A percentile compares a stretch with the other conserved stretches of the same genome.
These are phyloP conservation scores for Chrosomus eos DNA, from an alignment of 2,797 vertebrate genomes.

Conservation along the genomic window DNA sequence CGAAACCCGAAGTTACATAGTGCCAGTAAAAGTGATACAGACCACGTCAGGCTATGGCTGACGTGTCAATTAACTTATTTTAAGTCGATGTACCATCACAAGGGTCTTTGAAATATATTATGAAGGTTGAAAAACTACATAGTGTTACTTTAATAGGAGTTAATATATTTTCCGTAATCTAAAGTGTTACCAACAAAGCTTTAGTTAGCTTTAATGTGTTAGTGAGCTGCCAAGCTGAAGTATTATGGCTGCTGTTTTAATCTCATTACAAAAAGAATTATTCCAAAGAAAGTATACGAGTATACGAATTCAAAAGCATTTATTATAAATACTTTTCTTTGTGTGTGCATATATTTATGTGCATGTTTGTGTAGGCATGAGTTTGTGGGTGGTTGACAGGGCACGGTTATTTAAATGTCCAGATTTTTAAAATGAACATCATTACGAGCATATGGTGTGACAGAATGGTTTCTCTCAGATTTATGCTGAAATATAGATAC, in stretches of 20 bases:
- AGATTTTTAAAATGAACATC: conserved; percentile 1
- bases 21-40: too few species aligned
- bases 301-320: conserved; percentile 18
- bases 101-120: too few species aligned
- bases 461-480: conserved; percentile 19
- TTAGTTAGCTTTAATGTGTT: conserved; percentile 35
- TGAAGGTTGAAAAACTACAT: too few species aligned
- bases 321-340: conserved; percentile 20
- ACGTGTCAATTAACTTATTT: too few species aligned
- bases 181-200: neutral
- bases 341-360: neutral
- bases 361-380: conserved; percentile 13
- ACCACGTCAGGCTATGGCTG: too few species aligned
- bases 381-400: conserved; percentile 19
- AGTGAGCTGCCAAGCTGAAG: conserved; percentile 43
- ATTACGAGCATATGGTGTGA: conserved; percentile 12
- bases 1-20: too few species aligned
- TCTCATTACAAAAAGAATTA: conserved; percentile 34
- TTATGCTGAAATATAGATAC: conserved; percentile 15
- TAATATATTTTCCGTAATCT: neutral
- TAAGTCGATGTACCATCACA: too few species aligned
- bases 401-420: neutral
- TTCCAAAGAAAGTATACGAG: conserved; percentile 3
- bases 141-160: too few species aligned
- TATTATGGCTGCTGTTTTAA: conserved; percentile 25